Percentiles rank a stretch among this genome's conserved stretches.
Conservation (phyloP, 2,888 invertebrate species). For the Drosophila borborema region DNA sequence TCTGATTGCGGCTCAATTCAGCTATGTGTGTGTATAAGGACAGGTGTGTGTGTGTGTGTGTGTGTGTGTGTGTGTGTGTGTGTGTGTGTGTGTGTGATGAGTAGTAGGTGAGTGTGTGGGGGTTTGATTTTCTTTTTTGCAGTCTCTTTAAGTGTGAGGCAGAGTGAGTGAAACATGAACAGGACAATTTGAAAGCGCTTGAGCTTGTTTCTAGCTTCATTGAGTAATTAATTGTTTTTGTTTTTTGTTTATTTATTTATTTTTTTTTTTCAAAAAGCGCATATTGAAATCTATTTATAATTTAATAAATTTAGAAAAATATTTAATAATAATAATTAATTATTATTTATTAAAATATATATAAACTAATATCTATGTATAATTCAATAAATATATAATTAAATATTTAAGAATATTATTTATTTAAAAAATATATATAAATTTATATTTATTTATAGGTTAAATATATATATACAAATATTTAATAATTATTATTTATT, state of each 20-base stretch:
- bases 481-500: neutral
- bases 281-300: neutral
- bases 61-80: neutral
- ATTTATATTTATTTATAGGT: too few species aligned
- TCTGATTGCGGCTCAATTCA: slow-evolving; percentile 58
- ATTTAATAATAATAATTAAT: neutral
- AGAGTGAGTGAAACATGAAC: neutral
- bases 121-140: slow-evolving; percentile 10
- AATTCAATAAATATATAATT: too few species aligned
- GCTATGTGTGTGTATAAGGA: neutral
- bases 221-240: neutral
- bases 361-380: too few species aligned
- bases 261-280: neutral
- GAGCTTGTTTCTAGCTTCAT: neutral
- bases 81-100: neutral
- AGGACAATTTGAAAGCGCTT: neutral
- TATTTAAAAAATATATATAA: too few species aligned
- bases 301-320: neutral
- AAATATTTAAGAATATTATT: too few species aligned
- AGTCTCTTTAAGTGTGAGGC: neutral
- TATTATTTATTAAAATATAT: too few species aligned
- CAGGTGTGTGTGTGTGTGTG: neutral
- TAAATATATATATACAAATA: neutral
- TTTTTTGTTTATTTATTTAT: neutral
- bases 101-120: slow-evolving; percentile 3